phyloP scores from a whole-genome alignment of 2,113 vertebrate genomes.

The Nesogale talazaci region DNA sequence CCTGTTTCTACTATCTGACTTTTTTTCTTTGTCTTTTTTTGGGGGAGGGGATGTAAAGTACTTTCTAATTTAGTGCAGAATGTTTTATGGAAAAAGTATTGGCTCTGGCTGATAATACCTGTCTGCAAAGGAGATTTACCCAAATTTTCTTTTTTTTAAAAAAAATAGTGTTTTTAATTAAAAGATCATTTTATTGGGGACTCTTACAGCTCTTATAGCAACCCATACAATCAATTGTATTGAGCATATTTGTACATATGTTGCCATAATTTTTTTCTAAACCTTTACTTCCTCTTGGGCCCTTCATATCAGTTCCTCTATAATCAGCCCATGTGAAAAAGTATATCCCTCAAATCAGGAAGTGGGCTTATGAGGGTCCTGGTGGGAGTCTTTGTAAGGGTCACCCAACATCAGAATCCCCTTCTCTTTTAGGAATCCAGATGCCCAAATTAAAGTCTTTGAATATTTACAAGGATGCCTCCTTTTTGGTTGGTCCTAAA shows the following conservation, averaged over 20 bases:
- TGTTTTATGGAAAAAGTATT: not conserved
- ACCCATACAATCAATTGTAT: too few relatives aligned
- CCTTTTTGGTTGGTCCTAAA: not conserved
- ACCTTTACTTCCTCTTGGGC: too few relatives aligned
- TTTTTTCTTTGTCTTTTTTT: not conserved
- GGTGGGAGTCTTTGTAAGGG: not conserved
- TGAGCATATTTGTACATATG: too few relatives aligned
- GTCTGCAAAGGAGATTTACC: not conserved
- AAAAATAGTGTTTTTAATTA: too few relatives aligned
- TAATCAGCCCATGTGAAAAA: not conserved
- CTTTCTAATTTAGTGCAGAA: not conserved
- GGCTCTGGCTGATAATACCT: not conserved
- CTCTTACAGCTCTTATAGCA: too few relatives aligned
- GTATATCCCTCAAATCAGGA: not conserved
- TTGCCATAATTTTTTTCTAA: too few relatives aligned
- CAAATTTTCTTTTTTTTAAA: constrained; percentile 2
- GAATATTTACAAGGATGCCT: not conserved
- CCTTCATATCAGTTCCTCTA: too few relatives aligned
- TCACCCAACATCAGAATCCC: not conserved
- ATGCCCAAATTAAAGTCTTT: not conserved
- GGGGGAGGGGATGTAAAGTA: not conserved
- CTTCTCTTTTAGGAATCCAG: not conserved
- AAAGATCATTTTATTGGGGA: too few relatives aligned
- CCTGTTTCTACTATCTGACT: not conserved
- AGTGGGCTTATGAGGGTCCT: not conserved